Percentiles rank a stretch among this genome's conserved stretches.
Evolutionary conservation across 2,888 invertebrate species (phyloP).

Genomic region (Tipula vernalis): DNA sequence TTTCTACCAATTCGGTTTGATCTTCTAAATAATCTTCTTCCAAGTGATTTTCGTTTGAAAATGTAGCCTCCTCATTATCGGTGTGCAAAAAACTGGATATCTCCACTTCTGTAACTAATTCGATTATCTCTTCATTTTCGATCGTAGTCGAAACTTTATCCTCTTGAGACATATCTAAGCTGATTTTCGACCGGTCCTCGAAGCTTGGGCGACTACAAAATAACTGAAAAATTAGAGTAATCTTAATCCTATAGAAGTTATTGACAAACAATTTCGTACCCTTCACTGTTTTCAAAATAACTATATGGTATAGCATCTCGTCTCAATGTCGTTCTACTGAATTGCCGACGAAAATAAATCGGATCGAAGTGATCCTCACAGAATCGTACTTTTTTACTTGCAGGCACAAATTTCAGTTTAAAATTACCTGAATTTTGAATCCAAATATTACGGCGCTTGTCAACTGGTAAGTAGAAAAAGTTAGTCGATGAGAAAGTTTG

Average conservation of each 20-base stretch:
- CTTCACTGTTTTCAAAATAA: constrained; percentile 6
- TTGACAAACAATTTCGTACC: background rate
- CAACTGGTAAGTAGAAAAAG: constrained; percentile 22
- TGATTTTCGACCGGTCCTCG: background rate
- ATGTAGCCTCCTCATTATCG: background rate
- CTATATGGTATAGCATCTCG: constrained; percentile 20
- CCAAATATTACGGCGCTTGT: constrained; percentile 21
- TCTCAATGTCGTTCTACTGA: constrained; percentile 20
- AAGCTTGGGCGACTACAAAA: background rate
- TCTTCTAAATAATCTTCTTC: background rate
- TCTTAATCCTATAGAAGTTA: background rate
- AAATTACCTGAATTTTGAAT: constrained; percentile 24
- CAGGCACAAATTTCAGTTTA: constrained; percentile 15
- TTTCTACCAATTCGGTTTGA: background rate
- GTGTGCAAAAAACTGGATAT: background rate
- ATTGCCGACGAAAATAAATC: constrained; percentile 19
- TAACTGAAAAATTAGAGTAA: background rate
- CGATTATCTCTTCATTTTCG: background rate
- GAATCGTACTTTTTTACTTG: constrained; percentile 17
- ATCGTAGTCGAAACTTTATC: background rate
- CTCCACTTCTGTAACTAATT: background rate
- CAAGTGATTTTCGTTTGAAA: background rate
- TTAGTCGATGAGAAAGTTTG: constrained; percentile 17
- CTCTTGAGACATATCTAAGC: background rate
- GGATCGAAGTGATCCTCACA: constrained; percentile 23